Percentiles rank a stretch among this genome's conserved stretches.
Evolutionary conservation across 1,140 invertebrate species (phyloP).

Genomic region (Euwallacea similis): DNA sequence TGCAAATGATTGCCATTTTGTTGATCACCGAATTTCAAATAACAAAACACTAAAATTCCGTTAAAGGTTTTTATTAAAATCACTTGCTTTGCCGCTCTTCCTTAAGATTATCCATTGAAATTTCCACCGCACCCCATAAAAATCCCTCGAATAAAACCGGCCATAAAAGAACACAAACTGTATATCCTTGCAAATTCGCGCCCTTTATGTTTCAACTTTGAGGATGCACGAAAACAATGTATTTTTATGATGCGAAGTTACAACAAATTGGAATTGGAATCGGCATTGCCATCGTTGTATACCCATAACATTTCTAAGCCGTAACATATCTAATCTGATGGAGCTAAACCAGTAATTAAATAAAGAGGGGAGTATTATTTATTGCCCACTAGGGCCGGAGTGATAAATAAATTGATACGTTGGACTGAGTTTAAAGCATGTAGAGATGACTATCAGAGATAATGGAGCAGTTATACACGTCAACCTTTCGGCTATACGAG

Average conservation of each 20-base stretch:
- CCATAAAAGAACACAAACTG: constrained; percentile 2
- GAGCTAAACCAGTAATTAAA: too few species aligned
- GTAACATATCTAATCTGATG: too few species aligned
- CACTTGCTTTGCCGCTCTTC: neutral
- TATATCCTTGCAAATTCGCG: constrained; percentile 3
- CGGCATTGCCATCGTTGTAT: neutral
- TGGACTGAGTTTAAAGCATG: constrained; percentile 1
- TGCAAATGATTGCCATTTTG: too few species aligned
- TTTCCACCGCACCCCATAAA: constrained; percentile 1
- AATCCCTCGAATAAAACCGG: neutral
- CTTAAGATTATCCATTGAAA: neutral
- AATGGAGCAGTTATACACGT: constrained; percentile 24
- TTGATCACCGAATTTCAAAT: too few species aligned
- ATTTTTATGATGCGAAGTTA: neutral
- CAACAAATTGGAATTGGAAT: neutral
- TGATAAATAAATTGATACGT: constrained; percentile 25
- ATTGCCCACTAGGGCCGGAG: neutral
- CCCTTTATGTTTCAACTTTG: constrained; percentile 1
- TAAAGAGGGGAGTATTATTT: too few species aligned
- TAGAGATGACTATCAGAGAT: constrained; percentile 10
- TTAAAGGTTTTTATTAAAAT: too few species aligned
- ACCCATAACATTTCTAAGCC: too few species aligned
- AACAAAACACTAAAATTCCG: too few species aligned
- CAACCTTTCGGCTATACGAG: constrained; percentile 9
- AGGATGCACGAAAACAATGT: neutral